Evolutionary conservation across 2,888 invertebrate species (phyloP).

Genomic region (Oxyscelio sp.): DNA sequence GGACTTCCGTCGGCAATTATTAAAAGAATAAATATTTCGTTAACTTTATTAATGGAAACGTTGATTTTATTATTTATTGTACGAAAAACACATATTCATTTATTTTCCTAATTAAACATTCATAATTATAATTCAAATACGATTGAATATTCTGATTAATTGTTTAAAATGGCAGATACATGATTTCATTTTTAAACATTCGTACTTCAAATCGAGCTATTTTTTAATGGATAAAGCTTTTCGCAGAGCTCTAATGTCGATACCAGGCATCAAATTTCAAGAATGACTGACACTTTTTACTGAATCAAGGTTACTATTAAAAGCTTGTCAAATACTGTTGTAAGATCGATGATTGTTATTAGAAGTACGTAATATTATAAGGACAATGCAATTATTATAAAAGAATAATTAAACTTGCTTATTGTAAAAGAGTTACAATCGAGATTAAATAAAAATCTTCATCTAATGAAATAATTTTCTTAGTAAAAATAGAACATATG

Average conservation of each 20-base stretch:
- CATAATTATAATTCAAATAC: neutral
- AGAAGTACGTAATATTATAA: neutral
- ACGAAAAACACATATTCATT: constrained; percentile 1
- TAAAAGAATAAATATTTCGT: neutral
- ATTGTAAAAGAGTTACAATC: too few relatives aligned
- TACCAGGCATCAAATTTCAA: neutral
- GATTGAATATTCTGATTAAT: neutral
- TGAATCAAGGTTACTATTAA: neutral
- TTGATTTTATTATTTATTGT: too few relatives aligned
- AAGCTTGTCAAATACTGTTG: constrained; percentile 9
- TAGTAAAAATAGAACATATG: too few relatives aligned
- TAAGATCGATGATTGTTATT: neutral
- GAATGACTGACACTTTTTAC: constrained; percentile 1
- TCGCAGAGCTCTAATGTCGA: neutral
- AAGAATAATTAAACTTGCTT: neutral
- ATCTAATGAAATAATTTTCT: too few relatives aligned
- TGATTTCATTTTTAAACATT: neutral
- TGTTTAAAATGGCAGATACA: neutral
- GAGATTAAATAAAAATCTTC: too few relatives aligned
- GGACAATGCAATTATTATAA: neutral
- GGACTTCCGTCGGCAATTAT: too few relatives aligned
- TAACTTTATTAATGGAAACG: too few relatives aligned
- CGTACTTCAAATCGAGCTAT: neutral
- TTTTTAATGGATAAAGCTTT: neutral
- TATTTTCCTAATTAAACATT: constrained; percentile 3